A percentile compares a stretch with the other conserved stretches of the same genome.
Conservation (phyloP, 2,888 invertebrate genomes). For the Phaonia tiefii region DNA sequence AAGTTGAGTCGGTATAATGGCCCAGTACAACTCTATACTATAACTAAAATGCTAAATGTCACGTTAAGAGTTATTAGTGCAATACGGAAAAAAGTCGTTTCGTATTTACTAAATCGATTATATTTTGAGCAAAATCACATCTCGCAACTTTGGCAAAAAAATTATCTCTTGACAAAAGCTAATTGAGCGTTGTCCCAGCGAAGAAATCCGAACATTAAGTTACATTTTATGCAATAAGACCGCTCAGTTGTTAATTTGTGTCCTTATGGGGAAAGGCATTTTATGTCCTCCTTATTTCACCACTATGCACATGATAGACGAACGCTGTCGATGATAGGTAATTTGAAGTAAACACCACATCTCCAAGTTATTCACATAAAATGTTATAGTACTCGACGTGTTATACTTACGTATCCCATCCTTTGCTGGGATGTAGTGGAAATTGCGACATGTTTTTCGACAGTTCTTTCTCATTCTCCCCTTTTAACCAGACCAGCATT, state of each 20-base stretch:
- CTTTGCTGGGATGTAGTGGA: neutral
- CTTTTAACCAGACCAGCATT: neutral
- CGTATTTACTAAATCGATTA: conserved; percentile 13
- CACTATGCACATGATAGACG: neutral
- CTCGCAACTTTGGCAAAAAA: neutral
- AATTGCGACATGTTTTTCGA: conserved; percentile 15
- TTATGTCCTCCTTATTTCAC: too few species aligned
- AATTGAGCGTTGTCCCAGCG: conserved; percentile 5
- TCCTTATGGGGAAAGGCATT: too few species aligned
- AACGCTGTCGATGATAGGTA: neutral
- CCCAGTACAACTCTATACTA: too few species aligned
- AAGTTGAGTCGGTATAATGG: too few species aligned
- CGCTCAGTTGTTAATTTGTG: neutral
- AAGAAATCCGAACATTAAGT: too few species aligned
- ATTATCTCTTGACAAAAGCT: conserved; percentile 23
- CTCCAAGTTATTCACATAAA: too few species aligned
- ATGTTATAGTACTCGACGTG: neutral
- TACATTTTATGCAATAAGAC: neutral
- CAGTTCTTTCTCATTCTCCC: neutral
- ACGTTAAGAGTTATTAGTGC: too few species aligned
- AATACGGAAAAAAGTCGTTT: neutral
- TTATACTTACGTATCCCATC: neutral
- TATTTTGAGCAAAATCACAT: neutral
- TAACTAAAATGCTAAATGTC: too few species aligned
- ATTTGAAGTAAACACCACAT: too few species aligned